Conservation (phyloP, 2,888 invertebrate genomes). For the Chrysolina oricalcia region DNA sequence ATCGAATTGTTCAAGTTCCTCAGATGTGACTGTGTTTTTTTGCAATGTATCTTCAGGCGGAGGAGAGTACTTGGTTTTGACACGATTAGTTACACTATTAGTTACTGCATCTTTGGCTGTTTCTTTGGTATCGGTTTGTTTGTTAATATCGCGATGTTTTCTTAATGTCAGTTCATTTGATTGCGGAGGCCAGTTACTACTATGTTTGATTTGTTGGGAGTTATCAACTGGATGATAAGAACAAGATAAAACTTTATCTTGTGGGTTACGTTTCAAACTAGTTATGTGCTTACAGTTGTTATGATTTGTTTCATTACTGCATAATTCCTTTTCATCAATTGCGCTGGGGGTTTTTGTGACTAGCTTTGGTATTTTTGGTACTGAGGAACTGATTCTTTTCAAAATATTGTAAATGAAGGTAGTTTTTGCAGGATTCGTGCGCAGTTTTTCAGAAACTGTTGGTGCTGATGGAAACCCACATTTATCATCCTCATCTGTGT, state of each 20-base stretch:
- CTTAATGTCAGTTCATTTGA: conserved; percentile 44
- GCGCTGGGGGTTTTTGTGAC: conserved; percentile 35
- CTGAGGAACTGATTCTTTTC: conserved; percentile 43
- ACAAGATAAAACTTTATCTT: conserved; percentile 41
- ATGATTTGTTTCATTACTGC: conserved; percentile 30
- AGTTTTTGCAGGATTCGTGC: background rate
- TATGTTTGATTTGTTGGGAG: conserved; percentile 33
- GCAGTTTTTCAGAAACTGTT: background rate
- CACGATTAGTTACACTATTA: conserved; percentile 39
- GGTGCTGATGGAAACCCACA: background rate
- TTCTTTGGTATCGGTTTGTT: conserved; percentile 43
- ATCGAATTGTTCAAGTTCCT: conserved; percentile 12
- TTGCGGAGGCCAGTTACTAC: conserved; percentile 27
- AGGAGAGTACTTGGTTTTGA: conserved; percentile 64
- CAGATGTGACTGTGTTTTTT: conserved; percentile 13
- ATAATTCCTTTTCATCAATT: background rate
- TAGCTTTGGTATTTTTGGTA: conserved; percentile 45
- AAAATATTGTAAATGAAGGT: conserved; percentile 18
- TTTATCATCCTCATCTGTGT: background rate
- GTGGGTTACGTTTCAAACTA: conserved; percentile 3
- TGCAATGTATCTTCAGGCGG: conserved; percentile 23
- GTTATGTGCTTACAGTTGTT: conserved; percentile 7
- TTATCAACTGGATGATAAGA: conserved; percentile 48
- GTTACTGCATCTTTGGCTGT: conserved; percentile 40
- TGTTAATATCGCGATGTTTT: conserved; percentile 44